Conservation (phyloP, 2,113 vertebrate genomes). For the Upupa epops region DNA sequence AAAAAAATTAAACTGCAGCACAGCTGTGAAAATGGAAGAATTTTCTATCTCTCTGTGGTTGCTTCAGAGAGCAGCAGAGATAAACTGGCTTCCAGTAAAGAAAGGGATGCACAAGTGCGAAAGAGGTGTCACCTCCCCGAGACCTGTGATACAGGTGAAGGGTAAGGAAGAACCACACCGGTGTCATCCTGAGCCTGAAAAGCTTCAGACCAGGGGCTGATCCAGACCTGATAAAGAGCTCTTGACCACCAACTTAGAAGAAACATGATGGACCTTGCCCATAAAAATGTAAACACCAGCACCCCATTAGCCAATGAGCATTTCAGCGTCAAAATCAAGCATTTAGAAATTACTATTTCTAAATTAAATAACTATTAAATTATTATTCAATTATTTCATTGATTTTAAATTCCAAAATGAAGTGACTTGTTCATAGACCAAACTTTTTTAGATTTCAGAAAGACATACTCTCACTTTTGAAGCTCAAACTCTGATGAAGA, state of each 20-base stretch:
- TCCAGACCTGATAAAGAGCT: neutral
- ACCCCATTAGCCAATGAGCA: neutral
- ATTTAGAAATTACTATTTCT: neutral
- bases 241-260: neutral
- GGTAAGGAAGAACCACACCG: accelerated
- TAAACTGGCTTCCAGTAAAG: neutral
- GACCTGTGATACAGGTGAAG: neutral
- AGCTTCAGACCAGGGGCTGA: neutral
- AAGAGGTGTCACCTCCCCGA: neutral
- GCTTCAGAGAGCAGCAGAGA: neutral
- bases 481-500: neutral
- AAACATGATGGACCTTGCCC: neutral
- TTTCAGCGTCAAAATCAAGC: neutral
- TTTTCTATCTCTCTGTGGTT: neutral
- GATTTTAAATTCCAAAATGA: slow-evolving; percentile 9
- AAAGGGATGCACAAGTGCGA: neutral
- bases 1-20: neutral
- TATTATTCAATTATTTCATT: neutral
- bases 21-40: neutral
- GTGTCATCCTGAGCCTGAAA: neutral
- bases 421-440: neutral
- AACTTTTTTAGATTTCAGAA: slow-evolving; percentile 35
- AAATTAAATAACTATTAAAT: no score
- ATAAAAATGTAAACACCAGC: neutral
- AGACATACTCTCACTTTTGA: neutral